Base-by-base conservation (phyloP, 2,797 vertebrate genomes). In the Dryobates pubescens region DNA sequence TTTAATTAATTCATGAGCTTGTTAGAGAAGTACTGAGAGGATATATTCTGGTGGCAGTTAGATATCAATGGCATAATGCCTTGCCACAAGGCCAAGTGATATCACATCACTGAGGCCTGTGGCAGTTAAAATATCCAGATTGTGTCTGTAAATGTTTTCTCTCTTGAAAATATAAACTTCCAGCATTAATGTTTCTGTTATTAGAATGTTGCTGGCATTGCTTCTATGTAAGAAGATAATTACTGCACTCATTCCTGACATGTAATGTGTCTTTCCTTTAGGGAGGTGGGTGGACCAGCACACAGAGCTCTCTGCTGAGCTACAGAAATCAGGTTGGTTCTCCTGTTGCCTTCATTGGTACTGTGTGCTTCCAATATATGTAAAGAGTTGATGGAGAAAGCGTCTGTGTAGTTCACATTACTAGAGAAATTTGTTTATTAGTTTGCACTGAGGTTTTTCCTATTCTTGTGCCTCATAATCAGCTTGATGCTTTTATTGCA, bases 91-190 rank as follows among this genome's bases (percentile, higher is more conserved):
- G 36, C 81, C 89, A 27, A 79, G 62, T 41, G 79, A 1, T 56
- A 63, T 87, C 43, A 58, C 27, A 68, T 89, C 20, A 2, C 78
- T 63, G 57, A 64, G 72, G 32, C 58, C 58, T 61, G 54, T 88
- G 86, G 69, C 70, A 94, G 73, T 92, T 93, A 71, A 85, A 92
- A 85, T 65, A 80, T 29, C 75, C 93, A 92, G 82, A 70, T 87
- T 92, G 56, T 87, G 64, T 72, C 88, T 90, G 58, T 86, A 75
- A 82, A 86, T 86, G 65, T 88, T 96, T 90, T 91, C 56, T 26
- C 56, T 80, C 85, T 85, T 85, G 88, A 84, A 92, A 82, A 85
- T 41, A 59, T 91, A 95, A 94, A 87, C 84, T 90, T 92, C 62
- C 67, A 69, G 27, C 59, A 43, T 74, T 91, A 87, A 78, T 80